Evolutionary conservation across 2,797 vertebrate species (phyloP).

Genomic region (Pangasius djambal): DNA sequence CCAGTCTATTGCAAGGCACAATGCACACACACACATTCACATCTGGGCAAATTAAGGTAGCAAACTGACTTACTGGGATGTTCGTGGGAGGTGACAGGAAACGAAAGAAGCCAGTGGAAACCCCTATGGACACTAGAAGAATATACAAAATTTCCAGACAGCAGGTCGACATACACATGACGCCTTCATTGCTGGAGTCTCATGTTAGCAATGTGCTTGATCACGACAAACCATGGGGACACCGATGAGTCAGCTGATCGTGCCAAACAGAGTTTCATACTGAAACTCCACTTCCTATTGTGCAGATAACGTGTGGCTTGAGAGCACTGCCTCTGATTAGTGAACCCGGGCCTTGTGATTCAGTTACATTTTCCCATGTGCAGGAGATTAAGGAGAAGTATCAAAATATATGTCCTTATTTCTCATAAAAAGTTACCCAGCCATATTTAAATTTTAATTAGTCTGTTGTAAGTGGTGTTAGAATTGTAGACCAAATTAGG

Average conservation of each 20-base stretch:
- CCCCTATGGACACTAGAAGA: neutral
- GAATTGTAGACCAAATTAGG: neutral
- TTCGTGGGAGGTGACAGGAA: too few species aligned
- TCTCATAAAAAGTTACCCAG: neutral
- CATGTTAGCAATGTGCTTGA: neutral
- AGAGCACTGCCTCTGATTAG: neutral
- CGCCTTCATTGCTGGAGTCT: neutral
- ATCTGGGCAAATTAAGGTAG: too few species aligned
- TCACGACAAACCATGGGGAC: neutral
- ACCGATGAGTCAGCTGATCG: slow-evolving; percentile 9
- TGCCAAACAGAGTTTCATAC: neutral
- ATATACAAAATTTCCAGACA: neutral
- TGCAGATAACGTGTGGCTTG: neutral
- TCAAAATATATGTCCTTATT: neutral
- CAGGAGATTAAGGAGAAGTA: neutral
- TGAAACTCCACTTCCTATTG: neutral
- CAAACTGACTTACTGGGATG: too few species aligned
- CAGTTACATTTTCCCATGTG: neutral
- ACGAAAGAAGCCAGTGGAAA: neutral
- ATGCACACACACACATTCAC: too few species aligned
- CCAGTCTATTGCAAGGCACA: neutral
- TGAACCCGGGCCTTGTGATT: neutral
- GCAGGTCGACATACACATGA: neutral
- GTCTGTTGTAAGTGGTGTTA: neutral
- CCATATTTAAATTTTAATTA: neutral